A percentile compares a stretch with the other conserved stretches of the same genome.
These are phyloP conservation scores for Mycetomoellerius zeteki DNA, from an alignment of 1,140 invertebrate species.

Conservation along the genomic window DNA sequence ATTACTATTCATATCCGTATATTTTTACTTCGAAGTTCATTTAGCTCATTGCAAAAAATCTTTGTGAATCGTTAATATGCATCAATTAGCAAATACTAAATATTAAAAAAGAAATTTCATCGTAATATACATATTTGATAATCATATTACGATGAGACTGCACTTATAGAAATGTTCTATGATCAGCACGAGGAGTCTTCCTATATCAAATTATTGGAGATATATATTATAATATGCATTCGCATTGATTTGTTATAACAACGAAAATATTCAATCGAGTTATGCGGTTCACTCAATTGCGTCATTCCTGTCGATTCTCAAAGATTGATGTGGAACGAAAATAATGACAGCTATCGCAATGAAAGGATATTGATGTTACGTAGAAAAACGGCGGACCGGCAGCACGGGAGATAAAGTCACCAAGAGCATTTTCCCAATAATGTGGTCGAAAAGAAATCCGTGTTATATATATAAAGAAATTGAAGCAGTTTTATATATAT, in stretches of 20 bases:
- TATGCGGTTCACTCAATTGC: not conserved
- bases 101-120: not conserved
- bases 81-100: not conserved
- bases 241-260: not conserved
- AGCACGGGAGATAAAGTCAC: not conserved
- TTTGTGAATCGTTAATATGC: not conserved
- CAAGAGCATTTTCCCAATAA: conserved; percentile 17
- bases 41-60: not conserved
- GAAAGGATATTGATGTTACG: not conserved
- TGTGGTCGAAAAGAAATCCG: not conserved
- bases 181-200: not conserved
- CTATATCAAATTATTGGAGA: not conserved
- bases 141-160: conserved; percentile 20
- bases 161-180: not conserved
- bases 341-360: conserved; percentile 1
- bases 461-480: too few species aligned
- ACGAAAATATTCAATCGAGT: not conserved
- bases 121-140: not conserved
- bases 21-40: not conserved
- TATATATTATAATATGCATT: not conserved
- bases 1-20: not conserved
- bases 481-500: not conserved
- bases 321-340: conserved; percentile 6
- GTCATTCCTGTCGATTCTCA: not conserved
- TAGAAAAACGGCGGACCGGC: not conserved